These are phyloP conservation scores for Oreohelix idahoensis DNA, from an alignment of 1,140 invertebrate species.

Conservation along the genomic window DNA sequence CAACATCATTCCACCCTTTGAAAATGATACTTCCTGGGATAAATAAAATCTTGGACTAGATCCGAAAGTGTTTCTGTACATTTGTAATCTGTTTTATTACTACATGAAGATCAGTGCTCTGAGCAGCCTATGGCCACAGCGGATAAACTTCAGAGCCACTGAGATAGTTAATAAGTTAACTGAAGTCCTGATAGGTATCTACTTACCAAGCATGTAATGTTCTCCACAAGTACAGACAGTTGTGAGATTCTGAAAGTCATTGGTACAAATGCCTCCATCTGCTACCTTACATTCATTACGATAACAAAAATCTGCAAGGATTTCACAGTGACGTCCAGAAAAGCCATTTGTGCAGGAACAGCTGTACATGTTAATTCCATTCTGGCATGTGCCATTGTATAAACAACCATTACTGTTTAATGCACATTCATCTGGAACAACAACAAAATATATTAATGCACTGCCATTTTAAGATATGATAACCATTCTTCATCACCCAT, in stretches of 20 bases:
- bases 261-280: slow-evolving; percentile 4
- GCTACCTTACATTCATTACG: background rate
- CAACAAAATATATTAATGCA: background rate
- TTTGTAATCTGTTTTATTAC: too few species aligned
- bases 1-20: too few species aligned
- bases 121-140: too few species aligned
- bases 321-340: slow-evolving; percentile 36
- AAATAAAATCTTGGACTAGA: too few species aligned
- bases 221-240: background rate
- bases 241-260: background rate
- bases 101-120: too few species aligned
- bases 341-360: slow-evolving; percentile 45
- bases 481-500: too few species aligned
- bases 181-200: too few species aligned
- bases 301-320: background rate
- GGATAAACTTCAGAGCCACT: too few species aligned
- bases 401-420: slow-evolving; percentile 40
- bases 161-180: too few species aligned
- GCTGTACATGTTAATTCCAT: slow-evolving; percentile 37
- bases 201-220: slow-evolving; percentile 19
- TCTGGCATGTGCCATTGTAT: slow-evolving; percentile 47
- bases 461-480: too few species aligned
- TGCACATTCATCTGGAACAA: slow-evolving; percentile 44
- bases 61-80: too few species aligned
- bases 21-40: too few species aligned